These are phyloP conservation scores for Psilopsiagon aurifrons DNA, from an alignment of 2,113 vertebrate genomes.

Conservation along the genomic window DNA sequence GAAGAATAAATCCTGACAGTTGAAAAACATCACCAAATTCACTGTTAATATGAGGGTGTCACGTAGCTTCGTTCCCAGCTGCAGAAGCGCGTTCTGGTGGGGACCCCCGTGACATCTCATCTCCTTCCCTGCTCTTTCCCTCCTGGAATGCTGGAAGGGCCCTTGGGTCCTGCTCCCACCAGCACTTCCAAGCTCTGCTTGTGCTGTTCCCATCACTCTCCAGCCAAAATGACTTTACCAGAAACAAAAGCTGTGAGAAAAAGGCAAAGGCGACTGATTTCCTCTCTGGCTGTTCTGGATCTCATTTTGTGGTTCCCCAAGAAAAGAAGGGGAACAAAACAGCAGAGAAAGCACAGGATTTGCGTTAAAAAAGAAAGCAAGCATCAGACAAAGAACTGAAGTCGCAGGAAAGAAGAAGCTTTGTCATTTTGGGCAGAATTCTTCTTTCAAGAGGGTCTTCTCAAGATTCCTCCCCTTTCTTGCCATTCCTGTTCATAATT, in stretches of 20 bases:
- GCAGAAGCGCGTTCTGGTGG: not conserved
- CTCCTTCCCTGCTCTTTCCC: not conserved
- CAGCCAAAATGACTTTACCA: not conserved
- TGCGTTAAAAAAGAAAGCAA: not conserved
- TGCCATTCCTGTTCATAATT: not conserved
- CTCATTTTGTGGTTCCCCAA: not conserved
- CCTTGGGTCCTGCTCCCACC: fast-evolving
- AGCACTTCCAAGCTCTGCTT: not conserved
- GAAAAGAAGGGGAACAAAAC: not conserved
- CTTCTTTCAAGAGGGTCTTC: not conserved
- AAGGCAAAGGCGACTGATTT: not conserved
- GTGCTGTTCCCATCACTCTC: not conserved
- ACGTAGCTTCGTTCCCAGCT: not conserved
- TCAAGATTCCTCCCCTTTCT: not conserved
- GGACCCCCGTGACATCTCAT: fast-evolving
- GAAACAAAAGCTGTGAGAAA: not conserved
- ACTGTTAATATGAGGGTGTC: fast-evolving
- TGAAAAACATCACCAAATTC: not conserved
- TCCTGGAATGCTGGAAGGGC: not conserved
- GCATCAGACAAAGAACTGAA: not conserved
- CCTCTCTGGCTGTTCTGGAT: not conserved
- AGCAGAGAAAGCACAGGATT: not conserved
- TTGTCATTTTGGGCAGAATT: not conserved
- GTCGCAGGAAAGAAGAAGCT: not conserved
- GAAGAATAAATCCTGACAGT: not conserved